Evolutionary conservation across 1,140 invertebrate genomes (phyloP), one percentile per base, ranked within the genome.

Genomic region (Drosophila sturtevanti): DNA sequence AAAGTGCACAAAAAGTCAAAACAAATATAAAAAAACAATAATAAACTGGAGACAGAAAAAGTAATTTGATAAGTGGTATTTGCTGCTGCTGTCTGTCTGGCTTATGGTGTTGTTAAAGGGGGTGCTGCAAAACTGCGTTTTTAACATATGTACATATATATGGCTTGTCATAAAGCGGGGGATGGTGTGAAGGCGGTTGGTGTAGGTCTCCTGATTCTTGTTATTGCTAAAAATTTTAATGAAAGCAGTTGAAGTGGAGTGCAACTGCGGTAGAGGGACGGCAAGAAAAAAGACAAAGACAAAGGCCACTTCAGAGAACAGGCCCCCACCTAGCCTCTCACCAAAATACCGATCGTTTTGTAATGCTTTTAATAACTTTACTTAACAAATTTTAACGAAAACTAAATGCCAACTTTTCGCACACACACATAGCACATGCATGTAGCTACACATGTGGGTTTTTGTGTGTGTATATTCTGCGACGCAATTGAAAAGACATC

Each of bases 401-500:
- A 66, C 51, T 48, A 74, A 75, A 72, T 72, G 72, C 72, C 62
- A 76, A 63, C 73, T 67, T 75, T 75, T 52, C 59, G 72, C 54
- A 84, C 58, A 63, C 58, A 54, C 7, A 62, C 59, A 41, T 44
- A 34, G 41, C 41, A 21, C 31, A 34, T 31, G 55, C 58, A 62
- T 52, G 22, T 34, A 61, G 37, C 54, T 16, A 51, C 41, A 75
- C 51, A 58, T 48, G 48, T 85, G 67, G 54, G 59, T 65, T 6
- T 31, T 24, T 31, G 44, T 37, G 38, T 59, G 24, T 48, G 21
- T 73, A 79, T 82, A 87, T 89, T 89, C 79, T 87, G 84, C 82
- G 82, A 87, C 82, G 82, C 82, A 87, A 87, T 87, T 82, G 82
- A 89, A 86, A 87, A 87, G 84, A 87, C 82, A 89, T 87, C 79